Base-by-base conservation (phyloP, 1,140 invertebrate species). In the Panagrolaimus sp. region DNA sequence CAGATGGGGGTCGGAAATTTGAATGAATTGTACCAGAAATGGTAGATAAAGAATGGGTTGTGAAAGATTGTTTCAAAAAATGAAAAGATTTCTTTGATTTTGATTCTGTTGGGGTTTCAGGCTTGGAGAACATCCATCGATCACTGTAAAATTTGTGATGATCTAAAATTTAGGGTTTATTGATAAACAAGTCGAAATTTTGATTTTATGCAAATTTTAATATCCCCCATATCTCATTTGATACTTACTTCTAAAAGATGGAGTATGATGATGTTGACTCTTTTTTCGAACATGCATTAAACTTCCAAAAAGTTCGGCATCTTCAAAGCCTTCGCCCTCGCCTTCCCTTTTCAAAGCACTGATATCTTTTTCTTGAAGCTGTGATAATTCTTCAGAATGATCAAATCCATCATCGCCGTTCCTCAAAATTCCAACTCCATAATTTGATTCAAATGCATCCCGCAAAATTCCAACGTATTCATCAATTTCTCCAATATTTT, bases 391-490 rank as follows among this genome's bases (percentile, higher is more conserved):
- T 28, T 67, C 63, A 15, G 21, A 63, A 7, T 43, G 63, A 52
- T 67, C 74, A 52, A 74, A 68, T 43, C 47, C 73, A 44, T 67
- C 24, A 24, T 43, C 70, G 14, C 93, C 85, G 55, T 74, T 74
- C n/a, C 92, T 87, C 5, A 96, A 84, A 69, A 98, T 89, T 8
- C 90, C 91, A 24, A 97, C 88, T 7, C 92, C 91, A 84, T 92
- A 88, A 81, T 95, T 90, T 85, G 93, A 88, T 84, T 96, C 92
- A 73, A 97, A 87, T 0, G 93, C 91, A 86, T 91, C 91, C 84
- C 92, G 93, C 83, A 65, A 74, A 14, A 91, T 87, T 79, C 91
- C 90, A 75, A 96, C 92, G 83, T 96, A 96, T 32, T 74, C 67
- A 15, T 74, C 67, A 46, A 74, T 71, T 83, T 91, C 89, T 28